Conservation (phyloP, 2,888 invertebrate genomes). For the Nomada hirtipes region DNA sequence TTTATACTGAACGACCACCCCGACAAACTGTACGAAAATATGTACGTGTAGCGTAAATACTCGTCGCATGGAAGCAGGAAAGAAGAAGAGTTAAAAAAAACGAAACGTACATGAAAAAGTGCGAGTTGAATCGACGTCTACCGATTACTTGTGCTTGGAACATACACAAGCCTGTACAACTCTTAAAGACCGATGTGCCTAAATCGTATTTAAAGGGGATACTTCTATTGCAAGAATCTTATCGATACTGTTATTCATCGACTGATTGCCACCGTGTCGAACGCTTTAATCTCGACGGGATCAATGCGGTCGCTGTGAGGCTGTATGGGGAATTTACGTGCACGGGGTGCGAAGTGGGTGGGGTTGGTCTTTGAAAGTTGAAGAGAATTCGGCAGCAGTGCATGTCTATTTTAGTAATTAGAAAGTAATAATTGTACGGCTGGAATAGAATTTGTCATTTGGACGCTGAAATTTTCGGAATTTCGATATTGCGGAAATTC, state of each 20-base stretch:
- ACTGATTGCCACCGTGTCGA: too few relatives aligned
- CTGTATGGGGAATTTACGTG: too few relatives aligned
- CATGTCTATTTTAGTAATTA: neutral
- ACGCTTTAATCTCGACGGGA: too few relatives aligned
- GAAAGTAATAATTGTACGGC: neutral
- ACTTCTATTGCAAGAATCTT: neutral
- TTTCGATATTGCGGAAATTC: neutral
- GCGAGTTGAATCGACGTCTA: neutral
- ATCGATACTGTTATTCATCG: too few relatives aligned
- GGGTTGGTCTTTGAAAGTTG: too few relatives aligned
- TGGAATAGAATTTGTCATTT: neutral
- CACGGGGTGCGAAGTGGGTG: too few relatives aligned
- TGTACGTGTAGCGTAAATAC: too few relatives aligned
- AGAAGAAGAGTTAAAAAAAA: neutral
- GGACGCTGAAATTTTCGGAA: neutral
- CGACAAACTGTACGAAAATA: too few relatives aligned
- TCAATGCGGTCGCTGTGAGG: too few relatives aligned
- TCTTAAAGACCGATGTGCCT: neutral
- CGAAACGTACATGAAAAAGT: neutral
- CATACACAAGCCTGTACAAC: neutral
- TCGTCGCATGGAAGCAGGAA: neutral
- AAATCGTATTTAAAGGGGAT: neutral
- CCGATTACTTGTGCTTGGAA: neutral
- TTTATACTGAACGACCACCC: conserved; percentile 1
- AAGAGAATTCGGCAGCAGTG: too few relatives aligned